Percentiles rank a stretch among this genome's conserved stretches.
phyloP scores from a whole-genome alignment of 1,140 invertebrate species.

The Drosophila ambigua region DNA sequence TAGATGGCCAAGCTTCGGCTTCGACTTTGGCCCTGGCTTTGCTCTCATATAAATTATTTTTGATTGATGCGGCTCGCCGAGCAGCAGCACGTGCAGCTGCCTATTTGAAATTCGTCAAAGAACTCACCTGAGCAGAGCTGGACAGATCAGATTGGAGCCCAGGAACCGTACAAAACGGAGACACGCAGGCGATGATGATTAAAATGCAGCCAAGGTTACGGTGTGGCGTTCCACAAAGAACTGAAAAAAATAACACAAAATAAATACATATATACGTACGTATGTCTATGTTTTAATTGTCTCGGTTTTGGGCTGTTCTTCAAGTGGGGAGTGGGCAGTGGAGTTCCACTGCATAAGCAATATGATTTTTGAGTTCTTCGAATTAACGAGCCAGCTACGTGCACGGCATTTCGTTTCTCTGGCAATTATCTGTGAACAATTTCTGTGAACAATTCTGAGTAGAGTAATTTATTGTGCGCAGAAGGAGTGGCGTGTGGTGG shows the following conservation, averaged over 20 bases:
- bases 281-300: slow-evolving; percentile 71
- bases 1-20: slow-evolving; percentile 51
- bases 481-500: slow-evolving; percentile 1
- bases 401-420: slow-evolving; percentile 53
- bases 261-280: slow-evolving; percentile 32
- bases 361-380: slow-evolving; percentile 76
- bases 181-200: slow-evolving; percentile 55
- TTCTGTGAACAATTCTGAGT: slow-evolving; percentile 47
- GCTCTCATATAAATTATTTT: slow-evolving; percentile 78
- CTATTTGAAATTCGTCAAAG: slow-evolving; percentile 62
- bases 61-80: slow-evolving; percentile 71
- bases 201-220: slow-evolving; percentile 80
- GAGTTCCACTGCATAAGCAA: slow-evolving; percentile 14
- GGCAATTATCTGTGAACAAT: slow-evolving; percentile 19
- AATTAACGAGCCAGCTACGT: slow-evolving; percentile 74
- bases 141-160: background rate
- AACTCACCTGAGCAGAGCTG: slow-evolving; percentile 11
- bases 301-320: slow-evolving; percentile 44
- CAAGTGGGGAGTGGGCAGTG: slow-evolving; percentile 13
- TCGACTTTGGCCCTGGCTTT: slow-evolving; percentile 13
- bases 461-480: slow-evolving; percentile 52
- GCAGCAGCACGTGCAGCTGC: slow-evolving; percentile 63
- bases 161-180: slow-evolving; percentile 1
- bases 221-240: slow-evolving; percentile 58
- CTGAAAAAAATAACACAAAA: slow-evolving; percentile 3